These are phyloP conservation scores for Vollenhovia emeryi DNA, from an alignment of 1,140 invertebrate genomes.

Conservation along the genomic window DNA sequence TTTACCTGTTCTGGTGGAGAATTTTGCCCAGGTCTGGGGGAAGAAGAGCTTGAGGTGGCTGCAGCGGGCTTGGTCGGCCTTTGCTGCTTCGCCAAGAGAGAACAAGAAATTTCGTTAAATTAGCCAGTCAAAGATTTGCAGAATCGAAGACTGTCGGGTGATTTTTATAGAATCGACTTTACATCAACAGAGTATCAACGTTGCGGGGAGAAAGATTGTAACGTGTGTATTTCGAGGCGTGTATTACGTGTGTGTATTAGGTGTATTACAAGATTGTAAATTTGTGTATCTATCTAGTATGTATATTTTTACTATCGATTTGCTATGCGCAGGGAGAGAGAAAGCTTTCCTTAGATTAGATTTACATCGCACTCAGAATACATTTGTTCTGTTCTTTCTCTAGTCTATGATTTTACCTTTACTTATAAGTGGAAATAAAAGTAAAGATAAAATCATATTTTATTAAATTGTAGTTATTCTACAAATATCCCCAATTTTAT, in stretches of 20 bases:
- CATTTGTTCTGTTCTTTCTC: background rate
- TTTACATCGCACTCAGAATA: background rate
- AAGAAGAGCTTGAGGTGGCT: slow-evolving; percentile 85
- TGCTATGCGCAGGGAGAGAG: background rate
- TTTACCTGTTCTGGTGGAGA: slow-evolving; percentile 88
- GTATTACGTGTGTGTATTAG: background rate
- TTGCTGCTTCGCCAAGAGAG: slow-evolving; percentile 84
- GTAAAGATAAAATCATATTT: background rate
- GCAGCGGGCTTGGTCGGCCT: slow-evolving; percentile 87
- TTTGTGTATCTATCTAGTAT: slow-evolving; percentile 9
- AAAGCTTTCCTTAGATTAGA: background rate
- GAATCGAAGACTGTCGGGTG: slow-evolving; percentile 56
- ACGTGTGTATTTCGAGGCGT: background rate
- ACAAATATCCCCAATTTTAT: background rate
- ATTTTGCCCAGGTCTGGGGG: slow-evolving; percentile 86
- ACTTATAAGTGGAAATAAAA: background rate
- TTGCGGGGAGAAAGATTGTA: background rate
- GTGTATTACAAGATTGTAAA: background rate
- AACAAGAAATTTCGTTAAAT: slow-evolving; percentile 84
- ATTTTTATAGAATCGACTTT: slow-evolving; percentile 57
- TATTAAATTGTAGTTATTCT: background rate
- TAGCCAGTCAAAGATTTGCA: slow-evolving; percentile 66
- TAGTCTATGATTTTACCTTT: background rate
- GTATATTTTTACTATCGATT: slow-evolving; percentile 16
- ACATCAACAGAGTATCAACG: background rate